Evolutionary conservation across 37 sponge, comb jelly and placozoan genomes (phyloP).

Genomic region (Dysidea cf. avara): DNA sequence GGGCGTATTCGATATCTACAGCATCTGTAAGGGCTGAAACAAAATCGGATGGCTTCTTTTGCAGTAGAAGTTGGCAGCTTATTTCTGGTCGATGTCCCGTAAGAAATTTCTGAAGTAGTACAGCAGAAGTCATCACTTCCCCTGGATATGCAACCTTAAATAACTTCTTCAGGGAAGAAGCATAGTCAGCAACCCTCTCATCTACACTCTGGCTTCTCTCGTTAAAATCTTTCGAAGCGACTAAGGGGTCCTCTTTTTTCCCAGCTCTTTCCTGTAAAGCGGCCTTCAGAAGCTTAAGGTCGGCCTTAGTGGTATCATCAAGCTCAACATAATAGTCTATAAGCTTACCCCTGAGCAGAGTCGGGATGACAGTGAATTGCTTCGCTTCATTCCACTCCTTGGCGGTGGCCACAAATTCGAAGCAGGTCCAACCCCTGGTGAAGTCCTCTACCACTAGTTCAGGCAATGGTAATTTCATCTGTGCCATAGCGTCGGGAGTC

Average conservation of each 20-base stretch:
- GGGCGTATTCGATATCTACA: slow-evolving; percentile 19
- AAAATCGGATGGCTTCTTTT: slow-evolving; percentile 12
- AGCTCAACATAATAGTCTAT: slow-evolving; percentile 15
- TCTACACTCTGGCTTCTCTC: neutral
- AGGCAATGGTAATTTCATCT: too few relatives aligned
- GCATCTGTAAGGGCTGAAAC: slow-evolving; percentile 25
- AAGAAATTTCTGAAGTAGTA: slow-evolving; percentile 26
- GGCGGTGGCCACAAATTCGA: slow-evolving; percentile 32
- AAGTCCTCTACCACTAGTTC: slow-evolving; percentile 31
- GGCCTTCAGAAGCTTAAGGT: slow-evolving; percentile 4
- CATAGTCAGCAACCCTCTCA: slow-evolving; percentile 28
- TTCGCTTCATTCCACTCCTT: slow-evolving; percentile 50
- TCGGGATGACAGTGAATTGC: slow-evolving; percentile 24
- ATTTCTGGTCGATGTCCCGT: slow-evolving; percentile 23
- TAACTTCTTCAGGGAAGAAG: slow-evolving; percentile 5
- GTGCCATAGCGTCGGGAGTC: too few relatives aligned
- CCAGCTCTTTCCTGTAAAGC: slow-evolving; percentile 2
- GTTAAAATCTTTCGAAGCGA: neutral
- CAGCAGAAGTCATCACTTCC: slow-evolving; percentile 21
- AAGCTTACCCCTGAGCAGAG: slow-evolving; percentile 32
- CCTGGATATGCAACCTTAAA: slow-evolving; percentile 29
- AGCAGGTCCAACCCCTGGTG: slow-evolving; percentile 21
- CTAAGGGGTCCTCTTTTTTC: slow-evolving; percentile 11
- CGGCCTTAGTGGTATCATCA: slow-evolving; percentile 3
- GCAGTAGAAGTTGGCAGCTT: slow-evolving; percentile 24